These are phyloP conservation scores for Lasiurus borealis DNA, from an alignment of 2,113 vertebrate species.

Conservation along the genomic window DNA sequence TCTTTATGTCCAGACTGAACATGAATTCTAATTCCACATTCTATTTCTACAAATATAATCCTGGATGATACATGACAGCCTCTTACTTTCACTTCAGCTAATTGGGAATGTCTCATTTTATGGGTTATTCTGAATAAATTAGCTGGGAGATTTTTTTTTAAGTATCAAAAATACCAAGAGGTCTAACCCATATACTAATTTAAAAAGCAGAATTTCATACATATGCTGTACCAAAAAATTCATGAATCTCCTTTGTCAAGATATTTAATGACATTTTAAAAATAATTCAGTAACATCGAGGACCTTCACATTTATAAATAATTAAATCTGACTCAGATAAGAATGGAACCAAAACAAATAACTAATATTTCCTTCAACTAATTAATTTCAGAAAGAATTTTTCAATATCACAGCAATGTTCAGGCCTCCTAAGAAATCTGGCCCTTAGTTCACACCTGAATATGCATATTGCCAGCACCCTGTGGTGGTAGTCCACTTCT, in stretches of 20 bases:
- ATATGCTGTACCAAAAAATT: conserved; percentile 37
- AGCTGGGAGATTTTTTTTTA: conserved; percentile 43
- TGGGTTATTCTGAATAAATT: conserved; percentile 31
- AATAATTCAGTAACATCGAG: conserved; percentile 10
- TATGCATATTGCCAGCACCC: not conserved
- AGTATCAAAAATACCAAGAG: conserved; percentile 67
- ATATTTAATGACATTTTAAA: not conserved
- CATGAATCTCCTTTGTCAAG: not conserved
- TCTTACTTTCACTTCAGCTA: conserved; percentile 58
- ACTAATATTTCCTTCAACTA: not conserved
- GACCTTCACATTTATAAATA: conserved; percentile 32
- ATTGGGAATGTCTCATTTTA: conserved; percentile 73
- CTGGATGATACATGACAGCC: conserved; percentile 64
- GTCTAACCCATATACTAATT: conserved; percentile 52
- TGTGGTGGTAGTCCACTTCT: not conserved
- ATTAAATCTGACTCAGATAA: not conserved
- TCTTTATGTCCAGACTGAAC: conserved; percentile 78
- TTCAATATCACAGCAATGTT: conserved; percentile 5
- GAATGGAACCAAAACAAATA: not conserved
- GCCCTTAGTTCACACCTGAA: conserved; percentile 15
- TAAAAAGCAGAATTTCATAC: conserved; percentile 40
- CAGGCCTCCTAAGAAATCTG: conserved; percentile 2
- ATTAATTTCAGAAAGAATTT: conserved; percentile 43
- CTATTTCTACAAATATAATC: conserved; percentile 83
- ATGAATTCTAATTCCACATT: conserved; percentile 78